phyloP scores from a whole-genome alignment of 2,888 invertebrate genomes.

The Phengaris alcon region DNA sequence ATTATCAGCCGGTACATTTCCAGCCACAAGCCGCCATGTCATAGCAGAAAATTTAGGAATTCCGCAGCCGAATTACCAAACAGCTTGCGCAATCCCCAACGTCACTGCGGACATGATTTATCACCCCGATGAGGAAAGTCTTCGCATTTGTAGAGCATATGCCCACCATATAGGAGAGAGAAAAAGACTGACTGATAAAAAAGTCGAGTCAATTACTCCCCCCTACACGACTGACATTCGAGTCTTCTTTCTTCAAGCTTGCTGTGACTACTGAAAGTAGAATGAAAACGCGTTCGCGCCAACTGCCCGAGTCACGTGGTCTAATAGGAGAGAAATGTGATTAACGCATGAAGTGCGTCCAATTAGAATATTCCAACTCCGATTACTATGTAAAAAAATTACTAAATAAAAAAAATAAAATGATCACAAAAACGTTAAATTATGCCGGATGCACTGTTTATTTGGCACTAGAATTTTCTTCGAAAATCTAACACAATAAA shows the following conservation, averaged over 20 bases:
- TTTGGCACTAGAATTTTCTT: conserved; percentile 39
- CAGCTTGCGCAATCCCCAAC: conserved; percentile 76
- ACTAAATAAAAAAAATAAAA: conserved; percentile 43
- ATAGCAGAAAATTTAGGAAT: conserved; percentile 74
- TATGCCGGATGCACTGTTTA: conserved; percentile 41
- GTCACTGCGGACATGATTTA: conserved; percentile 70
- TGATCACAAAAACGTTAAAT: conserved; percentile 35
- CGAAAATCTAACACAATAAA: conserved; percentile 41
- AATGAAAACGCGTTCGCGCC: conserved; percentile 42
- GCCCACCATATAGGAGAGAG: conserved; percentile 86
- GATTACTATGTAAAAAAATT: conserved; percentile 21
- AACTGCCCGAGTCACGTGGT: conserved; percentile 54
- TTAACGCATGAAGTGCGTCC: conserved; percentile 28
- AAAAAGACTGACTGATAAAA: conserved; percentile 86
- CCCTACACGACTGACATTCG: conserved; percentile 77
- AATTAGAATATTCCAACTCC: conserved; percentile 23
- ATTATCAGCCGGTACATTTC: conserved; percentile 58
- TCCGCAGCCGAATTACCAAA: conserved; percentile 67
- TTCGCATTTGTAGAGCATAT: conserved; percentile 56
- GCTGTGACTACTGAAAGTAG: conserved; percentile 49
- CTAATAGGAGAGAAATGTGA: conserved; percentile 48
- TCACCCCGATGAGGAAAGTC: conserved; percentile 34
- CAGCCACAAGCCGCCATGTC: conserved; percentile 50
- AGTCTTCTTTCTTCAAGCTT: conserved; percentile 45
- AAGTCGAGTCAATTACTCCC: conserved; percentile 84